These are phyloP conservation scores for Poeciliopsis retropinna DNA, from an alignment of 2,113 vertebrate genomes.

Conservation along the genomic window DNA sequence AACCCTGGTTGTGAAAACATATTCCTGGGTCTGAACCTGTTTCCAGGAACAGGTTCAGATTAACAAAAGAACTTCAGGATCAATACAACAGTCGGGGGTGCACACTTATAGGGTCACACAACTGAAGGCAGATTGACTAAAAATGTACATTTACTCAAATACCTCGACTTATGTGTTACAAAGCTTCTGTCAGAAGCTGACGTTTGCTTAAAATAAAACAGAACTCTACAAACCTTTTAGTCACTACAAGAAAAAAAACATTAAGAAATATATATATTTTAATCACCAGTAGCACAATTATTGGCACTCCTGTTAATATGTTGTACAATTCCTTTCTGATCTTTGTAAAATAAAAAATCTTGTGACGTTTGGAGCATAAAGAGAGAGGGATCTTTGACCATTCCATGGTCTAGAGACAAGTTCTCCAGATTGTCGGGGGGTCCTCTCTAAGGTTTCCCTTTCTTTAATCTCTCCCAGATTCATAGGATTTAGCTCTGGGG, in stretches of 20 bases:
- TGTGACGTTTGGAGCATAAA: background rate
- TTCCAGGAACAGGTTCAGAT: background rate
- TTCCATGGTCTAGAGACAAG: too few relatives aligned
- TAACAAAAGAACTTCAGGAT: background rate
- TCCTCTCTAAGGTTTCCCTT: too few relatives aligned
- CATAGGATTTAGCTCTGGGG: background rate
- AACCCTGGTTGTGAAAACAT: conserved; percentile 32
- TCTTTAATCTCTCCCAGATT: too few relatives aligned
- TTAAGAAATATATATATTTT: background rate
- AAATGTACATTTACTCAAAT: background rate
- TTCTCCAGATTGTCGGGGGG: background rate
- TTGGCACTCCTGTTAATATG: background rate
- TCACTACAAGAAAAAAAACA: background rate
- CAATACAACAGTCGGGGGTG: conserved; percentile 16
- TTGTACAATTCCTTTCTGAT: background rate
- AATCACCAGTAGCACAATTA: background rate
- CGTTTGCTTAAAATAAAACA: background rate
- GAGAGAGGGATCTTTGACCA: background rate
- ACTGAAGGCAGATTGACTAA: background rate
- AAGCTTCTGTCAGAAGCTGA: background rate
- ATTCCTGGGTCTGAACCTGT: too few relatives aligned
- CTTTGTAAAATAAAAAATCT: background rate
- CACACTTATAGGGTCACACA: background rate
- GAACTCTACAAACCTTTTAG: background rate
- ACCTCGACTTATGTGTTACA: background rate